Base-by-base conservation (phyloP, 2,113 vertebrate genomes). In the Columba livia region DNA sequence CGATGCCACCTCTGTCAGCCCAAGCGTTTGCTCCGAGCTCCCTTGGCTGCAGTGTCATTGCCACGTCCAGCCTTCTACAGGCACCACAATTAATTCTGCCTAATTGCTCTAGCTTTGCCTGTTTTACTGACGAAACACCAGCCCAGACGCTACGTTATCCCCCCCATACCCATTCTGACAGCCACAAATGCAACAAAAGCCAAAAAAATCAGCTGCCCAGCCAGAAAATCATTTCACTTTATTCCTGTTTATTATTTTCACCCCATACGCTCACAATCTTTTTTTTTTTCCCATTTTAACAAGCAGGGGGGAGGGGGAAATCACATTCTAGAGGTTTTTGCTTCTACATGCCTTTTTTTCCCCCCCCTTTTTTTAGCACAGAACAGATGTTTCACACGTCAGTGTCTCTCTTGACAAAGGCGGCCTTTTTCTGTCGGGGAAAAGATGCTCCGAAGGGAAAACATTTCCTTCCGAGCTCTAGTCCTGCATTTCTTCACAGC, bases 381-480 rank as follows among this genome's bases (percentile, higher is more conserved):
- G 88, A 94, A 78, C 82, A 90, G 90, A 93, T 93, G 93, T 95
- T 88, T 81, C 83, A 51, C 91, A 89, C 86, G 66, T 96, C 93
- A 97, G 73, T 34, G 79, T 90, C 89, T 96, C 87, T 92, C 90
- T 92, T 81, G 85, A 96, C 67, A 96, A 95, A 97, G 58, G 73
- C 50, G 2, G 79, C 47, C 48, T 88, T 95, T 96, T 90, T 81
- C 56, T 82, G 79, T 12, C 78, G 53, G 72, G 79, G 53, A 61
- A 93, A 90, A 93, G 67, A 79, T 6, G 54, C 79, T 91, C 40
- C 0, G 0, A 81, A 80, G 62, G 77, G 86, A 87, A 50, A 47
- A 47, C 44, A 85, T 82, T 34, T 40, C 79, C 54, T 40, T 79
- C 28, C 9, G 8, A 85, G 82, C 40, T 83, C 56, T 67, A 80